Base-by-base conservation (phyloP, 64 coral and sea anemone genomes). In the Montipora foliosa region DNA sequence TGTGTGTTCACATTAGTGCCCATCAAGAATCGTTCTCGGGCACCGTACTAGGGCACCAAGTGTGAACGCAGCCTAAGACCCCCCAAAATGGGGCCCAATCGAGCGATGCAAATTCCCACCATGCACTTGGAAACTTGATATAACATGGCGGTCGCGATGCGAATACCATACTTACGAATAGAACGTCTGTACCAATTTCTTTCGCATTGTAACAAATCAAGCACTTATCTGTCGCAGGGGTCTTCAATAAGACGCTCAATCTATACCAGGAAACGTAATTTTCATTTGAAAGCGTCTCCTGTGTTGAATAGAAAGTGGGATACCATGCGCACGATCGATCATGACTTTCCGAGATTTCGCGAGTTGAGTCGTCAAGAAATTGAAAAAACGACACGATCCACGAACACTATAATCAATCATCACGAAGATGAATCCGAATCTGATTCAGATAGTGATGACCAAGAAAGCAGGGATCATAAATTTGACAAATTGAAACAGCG, bases 381-480 rank as follows among this genome's bases (percentile, higher is more conserved):
- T 37, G 3, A 1, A 69, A 50, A 45, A 86, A 71, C 13, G 8
- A 15, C 81, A 47, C 81, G 4, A 67, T 84, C 45, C 4, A 67
- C 61, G 61, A n/a, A 68, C 14, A 20, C 7, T 19, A 49, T 49
- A 15, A 8, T n/a, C 17, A 22, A 2, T 4, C 70, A 29, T 15
- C 44, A 67, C 12, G 82, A 72, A 68, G 60, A 50, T 49, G 46
- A 69, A 6, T 44, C 22, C 25, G 81, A 84, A 19, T 84, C 59
- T 68, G 81, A 84, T 10, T 16, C 81, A 48, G 81, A 84, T 12
- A 84, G 58, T 68, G 81, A 84, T 8, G 81, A 86, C 3, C 44
- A 86, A 86, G 66, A 50, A 22, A 68, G 48, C 29, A 10, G n/a
- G 47, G n/a, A 11, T 9, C 16, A 44, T 2, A 17, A 67, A 67